Evolutionary conservation across 2,113 vertebrate genomes (phyloP).

Genomic region (Petrocephalus microphthalmus): DNA sequence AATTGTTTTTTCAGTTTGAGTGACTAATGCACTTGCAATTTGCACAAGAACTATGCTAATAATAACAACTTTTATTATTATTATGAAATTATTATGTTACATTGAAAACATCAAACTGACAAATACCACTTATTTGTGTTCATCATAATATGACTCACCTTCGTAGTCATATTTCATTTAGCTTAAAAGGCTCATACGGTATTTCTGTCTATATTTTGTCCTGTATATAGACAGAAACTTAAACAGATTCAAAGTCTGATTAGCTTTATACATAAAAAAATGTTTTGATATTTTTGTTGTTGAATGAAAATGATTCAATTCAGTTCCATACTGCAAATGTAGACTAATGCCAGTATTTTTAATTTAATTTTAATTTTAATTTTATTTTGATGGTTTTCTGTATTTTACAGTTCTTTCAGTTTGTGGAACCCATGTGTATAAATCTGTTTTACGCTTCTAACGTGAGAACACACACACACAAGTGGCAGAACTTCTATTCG

Average conservation of each 20-base stretch:
- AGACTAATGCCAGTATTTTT: neutral
- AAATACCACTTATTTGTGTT: neutral
- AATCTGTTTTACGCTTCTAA: neutral
- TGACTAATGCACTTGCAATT: neutral
- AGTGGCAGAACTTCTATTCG: neutral
- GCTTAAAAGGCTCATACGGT: neutral
- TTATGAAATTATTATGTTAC: neutral
- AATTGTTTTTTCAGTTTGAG: neutral
- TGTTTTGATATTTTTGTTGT: neutral
- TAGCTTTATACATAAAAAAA: neutral
- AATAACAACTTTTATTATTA: neutral
- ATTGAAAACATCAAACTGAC: neutral
- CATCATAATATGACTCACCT: neutral
- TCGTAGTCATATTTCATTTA: neutral
- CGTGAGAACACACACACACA: neutral
- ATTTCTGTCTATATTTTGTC: neutral
- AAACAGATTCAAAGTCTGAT: neutral
- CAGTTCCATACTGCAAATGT: neutral
- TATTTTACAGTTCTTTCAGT: neutral
- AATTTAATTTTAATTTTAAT: neutral
- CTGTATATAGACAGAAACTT: neutral
- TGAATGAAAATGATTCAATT: neutral
- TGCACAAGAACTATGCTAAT: neutral
- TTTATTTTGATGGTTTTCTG: neutral
- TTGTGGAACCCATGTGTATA: neutral